Conservation (phyloP, 2,797 vertebrate species). For the Vespertilio murinus region DNA sequence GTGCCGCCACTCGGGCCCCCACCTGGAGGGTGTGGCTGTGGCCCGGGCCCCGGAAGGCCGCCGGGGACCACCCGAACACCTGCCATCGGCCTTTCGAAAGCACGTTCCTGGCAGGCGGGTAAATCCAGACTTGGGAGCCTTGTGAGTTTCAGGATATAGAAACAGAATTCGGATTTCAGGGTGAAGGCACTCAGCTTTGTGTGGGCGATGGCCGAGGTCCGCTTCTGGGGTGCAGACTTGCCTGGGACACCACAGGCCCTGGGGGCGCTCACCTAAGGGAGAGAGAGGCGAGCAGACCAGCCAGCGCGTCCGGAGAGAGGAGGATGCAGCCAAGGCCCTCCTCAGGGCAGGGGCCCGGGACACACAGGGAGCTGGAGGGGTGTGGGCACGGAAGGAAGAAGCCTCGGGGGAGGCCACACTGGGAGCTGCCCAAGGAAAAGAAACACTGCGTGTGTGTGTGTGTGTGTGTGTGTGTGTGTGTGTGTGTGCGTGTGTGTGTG, state of each 20-base stretch:
- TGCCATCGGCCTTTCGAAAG: not conserved
- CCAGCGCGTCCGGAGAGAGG: not conserved
- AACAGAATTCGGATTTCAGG: not conserved
- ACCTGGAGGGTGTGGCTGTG: not conserved
- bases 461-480: too few species aligned
- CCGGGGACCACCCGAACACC: not conserved
- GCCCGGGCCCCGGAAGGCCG: fast-evolving
- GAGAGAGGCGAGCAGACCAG: not conserved
- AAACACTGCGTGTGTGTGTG: not conserved
- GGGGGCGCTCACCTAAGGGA: not conserved
- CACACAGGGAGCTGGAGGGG: fast-evolving
- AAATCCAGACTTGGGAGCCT: not conserved
- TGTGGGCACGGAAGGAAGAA: not conserved
- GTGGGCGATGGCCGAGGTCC: not conserved
- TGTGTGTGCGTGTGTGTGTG: too few species aligned
- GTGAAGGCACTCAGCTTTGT: not conserved
- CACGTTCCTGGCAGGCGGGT: fast-evolving
- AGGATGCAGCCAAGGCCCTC: not conserved
- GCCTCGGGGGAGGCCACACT: fast-evolving
- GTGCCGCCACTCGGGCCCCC: not conserved
- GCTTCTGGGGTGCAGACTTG: not conserved
- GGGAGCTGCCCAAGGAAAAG: not conserved
- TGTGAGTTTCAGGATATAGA: not conserved
- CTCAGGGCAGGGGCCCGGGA: not conserved
- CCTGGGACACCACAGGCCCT: not conserved